Evolutionary conservation across 2,888 invertebrate species (phyloP).

Genomic region (Parasteatoda lunata): DNA sequence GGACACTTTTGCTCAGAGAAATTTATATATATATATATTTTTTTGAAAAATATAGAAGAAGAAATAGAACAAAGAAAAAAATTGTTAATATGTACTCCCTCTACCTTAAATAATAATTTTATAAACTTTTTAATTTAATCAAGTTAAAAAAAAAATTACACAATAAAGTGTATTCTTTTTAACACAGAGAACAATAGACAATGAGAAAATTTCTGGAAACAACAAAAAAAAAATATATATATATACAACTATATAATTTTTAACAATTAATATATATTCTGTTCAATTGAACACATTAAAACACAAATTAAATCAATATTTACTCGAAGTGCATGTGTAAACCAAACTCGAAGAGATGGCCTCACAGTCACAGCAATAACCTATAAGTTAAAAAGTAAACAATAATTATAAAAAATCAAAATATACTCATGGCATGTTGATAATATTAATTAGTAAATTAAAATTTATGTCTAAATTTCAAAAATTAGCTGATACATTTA

Average conservation of each 20-base stretch:
- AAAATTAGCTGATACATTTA: too few relatives aligned
- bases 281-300: background rate
- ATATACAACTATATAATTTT: background rate
- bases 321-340: slow-evolving; percentile 83
- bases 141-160: background rate
- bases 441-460: too few relatives aligned
- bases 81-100: background rate
- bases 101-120: background rate
- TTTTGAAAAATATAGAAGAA: background rate
- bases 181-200: background rate
- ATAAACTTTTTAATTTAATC: background rate
- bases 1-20: background rate
- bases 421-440: too few relatives aligned
- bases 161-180: background rate
- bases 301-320: slow-evolving; percentile 74
- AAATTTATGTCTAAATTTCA: too few relatives aligned
- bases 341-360: slow-evolving; percentile 85
- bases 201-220: background rate
- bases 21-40: background rate
- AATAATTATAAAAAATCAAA: background rate
- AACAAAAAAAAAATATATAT: slow-evolving; percentile 20
- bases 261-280: too few relatives aligned
- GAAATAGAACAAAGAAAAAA: too few relatives aligned
- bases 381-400: slow-evolving; percentile 74
- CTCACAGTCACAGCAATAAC: slow-evolving; percentile 86